phyloP scores from a whole-genome alignment of 2,113 vertebrate genomes.

The Rousettus leschenaultii region DNA sequence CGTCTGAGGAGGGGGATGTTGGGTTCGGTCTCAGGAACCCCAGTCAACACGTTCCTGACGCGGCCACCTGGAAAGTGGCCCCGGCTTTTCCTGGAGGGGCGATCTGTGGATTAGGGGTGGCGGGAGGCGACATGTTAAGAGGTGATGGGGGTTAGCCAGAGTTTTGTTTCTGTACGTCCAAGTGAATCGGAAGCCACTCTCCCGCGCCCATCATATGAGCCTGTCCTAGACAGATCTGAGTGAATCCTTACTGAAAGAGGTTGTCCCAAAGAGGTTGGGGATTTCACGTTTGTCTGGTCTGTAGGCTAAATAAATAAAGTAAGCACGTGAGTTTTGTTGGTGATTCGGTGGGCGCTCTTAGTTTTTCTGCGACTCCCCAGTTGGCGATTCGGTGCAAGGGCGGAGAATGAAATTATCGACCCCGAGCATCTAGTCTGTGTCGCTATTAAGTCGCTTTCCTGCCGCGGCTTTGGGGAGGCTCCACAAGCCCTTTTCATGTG shows the following conservation, averaged over 20 bases:
- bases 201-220: too few relatives aligned
- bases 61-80: neutral
- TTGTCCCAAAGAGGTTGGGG: neutral
- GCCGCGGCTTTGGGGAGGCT: neutral
- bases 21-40: fast-evolving
- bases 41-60: neutral
- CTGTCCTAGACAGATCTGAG: neutral
- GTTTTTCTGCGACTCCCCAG: slow-evolving; percentile 17
- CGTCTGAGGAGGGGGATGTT: too few relatives aligned
- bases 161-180: neutral
- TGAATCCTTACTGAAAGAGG: neutral
- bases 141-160: fast-evolving
- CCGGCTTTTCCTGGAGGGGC: neutral
- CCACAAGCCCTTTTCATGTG: neutral
- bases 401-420: neutral
- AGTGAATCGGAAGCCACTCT: neutral
- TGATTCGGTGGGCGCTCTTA: neutral
- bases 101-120: neutral
- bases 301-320: neutral
- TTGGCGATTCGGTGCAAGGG: neutral
- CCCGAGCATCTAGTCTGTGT: neutral
- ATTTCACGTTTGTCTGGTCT: neutral
- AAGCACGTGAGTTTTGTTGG: neutral
- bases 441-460: neutral
- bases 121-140: neutral